A percentile compares a stretch with the other conserved stretches of the same genome.
These are phyloP conservation scores for Cyprinodon brontotheroides DNA, from an alignment of 2,113 vertebrate genomes.

Conservation along the genomic window DNA sequence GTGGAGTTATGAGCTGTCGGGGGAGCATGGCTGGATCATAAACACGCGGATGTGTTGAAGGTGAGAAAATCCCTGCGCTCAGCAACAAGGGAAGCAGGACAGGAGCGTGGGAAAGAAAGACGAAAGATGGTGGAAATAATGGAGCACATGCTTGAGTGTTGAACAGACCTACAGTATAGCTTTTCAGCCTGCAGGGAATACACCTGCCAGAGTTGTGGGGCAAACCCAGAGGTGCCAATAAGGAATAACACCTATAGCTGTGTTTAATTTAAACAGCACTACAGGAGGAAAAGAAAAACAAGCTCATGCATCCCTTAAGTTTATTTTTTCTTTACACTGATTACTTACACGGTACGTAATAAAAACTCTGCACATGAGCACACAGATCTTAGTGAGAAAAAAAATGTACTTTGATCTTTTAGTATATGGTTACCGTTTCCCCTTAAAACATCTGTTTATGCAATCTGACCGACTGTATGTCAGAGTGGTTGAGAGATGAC, in stretches of 20 bases:
- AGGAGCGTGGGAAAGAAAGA: constrained; percentile 65
- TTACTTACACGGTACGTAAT: constrained; percentile 28
- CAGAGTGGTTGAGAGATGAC: constrained; percentile 30
- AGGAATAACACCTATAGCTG: constrained; percentile 20
- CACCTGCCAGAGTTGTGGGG: constrained; percentile 59
- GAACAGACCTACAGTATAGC: constrained; percentile 7
- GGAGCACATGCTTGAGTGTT: neutral
- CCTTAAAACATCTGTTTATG: constrained; percentile 64
- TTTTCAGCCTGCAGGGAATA: constrained; percentile 29
- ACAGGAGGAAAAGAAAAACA: constrained; percentile 19
- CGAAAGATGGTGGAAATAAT: constrained; percentile 18
- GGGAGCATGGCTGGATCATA: constrained; percentile 22
- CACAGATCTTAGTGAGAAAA: constrained; percentile 23
- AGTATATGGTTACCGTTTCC: constrained; percentile 11
- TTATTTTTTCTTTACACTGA: constrained; percentile 2
- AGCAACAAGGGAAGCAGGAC: constrained; percentile 30
- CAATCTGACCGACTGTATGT: constrained; percentile 35
- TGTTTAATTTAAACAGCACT: constrained; percentile 5
- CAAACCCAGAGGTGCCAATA: constrained; percentile 8
- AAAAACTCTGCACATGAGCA: constrained; percentile 37
- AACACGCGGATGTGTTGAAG: constrained; percentile 52
- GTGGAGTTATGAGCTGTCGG: constrained; percentile 48
- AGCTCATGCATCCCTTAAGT: constrained; percentile 11
- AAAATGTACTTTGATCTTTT: constrained; percentile 45
- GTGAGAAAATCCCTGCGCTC: constrained; percentile 61